Evolutionary conservation across 2,797 vertebrate species (phyloP).

Genomic region (Hapalemur alaotrensis): DNA sequence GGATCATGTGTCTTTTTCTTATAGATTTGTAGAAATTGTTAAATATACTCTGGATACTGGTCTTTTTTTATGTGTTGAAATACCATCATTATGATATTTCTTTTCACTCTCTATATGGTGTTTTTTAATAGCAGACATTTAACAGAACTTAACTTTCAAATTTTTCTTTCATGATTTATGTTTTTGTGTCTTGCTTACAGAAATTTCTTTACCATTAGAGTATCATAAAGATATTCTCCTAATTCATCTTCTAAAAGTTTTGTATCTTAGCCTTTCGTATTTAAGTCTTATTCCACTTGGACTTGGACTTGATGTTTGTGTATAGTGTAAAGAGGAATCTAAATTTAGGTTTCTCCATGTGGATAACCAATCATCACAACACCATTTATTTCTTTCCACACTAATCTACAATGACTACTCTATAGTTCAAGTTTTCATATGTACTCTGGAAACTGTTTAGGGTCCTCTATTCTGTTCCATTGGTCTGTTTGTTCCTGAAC

Average conservation of each 20-base stretch:
- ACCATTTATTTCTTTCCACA: not conserved
- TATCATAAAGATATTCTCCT: not conserved
- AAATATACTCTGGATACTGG: not conserved
- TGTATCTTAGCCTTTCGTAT: not conserved
- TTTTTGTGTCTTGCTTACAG: slow-evolving; percentile 13
- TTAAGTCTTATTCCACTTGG: slow-evolving; percentile 16
- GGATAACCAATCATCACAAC: not conserved
- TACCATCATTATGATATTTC: not conserved
- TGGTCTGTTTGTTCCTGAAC: not conserved
- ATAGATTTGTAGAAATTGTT: not conserved
- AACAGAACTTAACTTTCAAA: not conserved
- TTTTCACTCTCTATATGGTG: not conserved
- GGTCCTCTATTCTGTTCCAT: not conserved
- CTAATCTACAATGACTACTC: not conserved
- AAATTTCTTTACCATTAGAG: slow-evolving; percentile 8
- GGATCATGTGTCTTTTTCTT: not conserved
- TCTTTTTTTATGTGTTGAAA: slow-evolving; percentile 1
- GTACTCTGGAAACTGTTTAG: not conserved
- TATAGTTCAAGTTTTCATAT: not conserved
- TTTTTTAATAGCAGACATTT: slow-evolving; percentile 22
- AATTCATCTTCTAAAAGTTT: not conserved
- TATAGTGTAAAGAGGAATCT: not conserved
- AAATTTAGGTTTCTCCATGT: not conserved
- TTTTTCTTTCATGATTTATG: slow-evolving; percentile 18
- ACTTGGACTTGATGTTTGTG: not conserved